Base-by-base conservation (phyloP, 2,888 invertebrate genomes). In the Polydrusus tereticollis region DNA sequence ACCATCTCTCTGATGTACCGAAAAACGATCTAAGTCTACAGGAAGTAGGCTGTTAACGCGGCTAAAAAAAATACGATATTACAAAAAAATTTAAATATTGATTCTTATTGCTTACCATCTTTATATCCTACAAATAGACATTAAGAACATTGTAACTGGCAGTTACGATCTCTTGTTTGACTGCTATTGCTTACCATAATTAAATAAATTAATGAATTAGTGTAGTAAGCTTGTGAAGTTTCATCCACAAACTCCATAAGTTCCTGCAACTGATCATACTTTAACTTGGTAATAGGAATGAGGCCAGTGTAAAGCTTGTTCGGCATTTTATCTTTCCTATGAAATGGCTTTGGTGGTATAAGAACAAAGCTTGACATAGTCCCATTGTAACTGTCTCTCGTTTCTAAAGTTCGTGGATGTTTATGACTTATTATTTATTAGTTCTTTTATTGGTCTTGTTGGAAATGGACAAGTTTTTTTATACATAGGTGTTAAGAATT, bases 301-400 rank as follows among this genome's bases (percentile, higher is more conserved):
- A 41, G 14, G 41, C 23, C 60, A 43, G 60, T 21, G 18, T 60
- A 60, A 60, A 41, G 26, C 43, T 60, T 10, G 5, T 38, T 2
- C 43, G 60, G 38, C 18, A 29, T 21, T 23, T 12, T 2, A 41
- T 2, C 41, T 41, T 16, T 41, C 41, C 16, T 41, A 14, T 43
- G 33, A 36, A 6, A 18, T 47, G 33, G 4, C 20, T 62, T 62
- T 62, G 20, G 20, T 4, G 62, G 8, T 43, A 3, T 62, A 16
- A 62, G 52, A 43, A 62, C 62, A 62, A 45, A 62, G 21, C 26
- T 52, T 62, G 58, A 62, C 62, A 41, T 62, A 62, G 41, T 45
- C 8, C 62, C 62, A 45, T 62, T 43, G 33, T 52, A 18, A 18
- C 52, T 52, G 2, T 43, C 21, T 20, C 62, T 62, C 8, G 45